phyloP scores from a whole-genome alignment of 2,113 vertebrate genomes.

The Neofelis nebulosa region DNA sequence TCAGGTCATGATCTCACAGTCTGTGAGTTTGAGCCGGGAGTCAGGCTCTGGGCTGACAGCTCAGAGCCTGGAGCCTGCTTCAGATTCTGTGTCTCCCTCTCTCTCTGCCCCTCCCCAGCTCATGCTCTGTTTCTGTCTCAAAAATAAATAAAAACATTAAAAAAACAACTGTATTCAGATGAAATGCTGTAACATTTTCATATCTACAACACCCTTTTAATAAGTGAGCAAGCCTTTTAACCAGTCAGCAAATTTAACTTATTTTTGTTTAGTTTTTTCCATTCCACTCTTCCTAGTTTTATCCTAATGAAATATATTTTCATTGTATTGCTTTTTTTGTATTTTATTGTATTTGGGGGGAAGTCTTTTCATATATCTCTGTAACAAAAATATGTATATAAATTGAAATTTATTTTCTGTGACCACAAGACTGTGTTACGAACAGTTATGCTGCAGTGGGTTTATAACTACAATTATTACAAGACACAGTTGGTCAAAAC shows the following conservation, averaged over 20 bases:
- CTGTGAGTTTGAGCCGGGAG: too few relatives aligned
- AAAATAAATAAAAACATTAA: too few relatives aligned
- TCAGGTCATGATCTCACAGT: too few relatives aligned
- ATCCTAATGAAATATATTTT: not conserved
- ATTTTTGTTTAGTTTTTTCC: conserved; percentile 1
- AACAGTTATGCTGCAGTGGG: not conserved
- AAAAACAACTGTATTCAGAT: too few relatives aligned
- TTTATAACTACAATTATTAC: not conserved
- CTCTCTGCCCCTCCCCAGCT: too few relatives aligned
- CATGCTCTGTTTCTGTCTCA: too few relatives aligned
- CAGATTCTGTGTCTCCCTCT: too few relatives aligned
- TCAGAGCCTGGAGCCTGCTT: too few relatives aligned
- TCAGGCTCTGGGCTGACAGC: too few relatives aligned
- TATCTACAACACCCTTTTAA: not conserved
- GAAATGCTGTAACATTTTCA: not conserved
- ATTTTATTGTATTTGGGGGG: not conserved
- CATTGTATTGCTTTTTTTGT: not conserved
- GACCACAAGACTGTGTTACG: not conserved
- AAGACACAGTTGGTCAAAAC: not conserved
- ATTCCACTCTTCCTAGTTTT: not conserved
- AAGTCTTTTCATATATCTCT: not conserved
- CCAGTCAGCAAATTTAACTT: not conserved
- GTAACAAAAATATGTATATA: not conserved
- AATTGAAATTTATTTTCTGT: not conserved
- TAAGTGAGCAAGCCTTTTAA: not conserved